Evolutionary conservation across 2,113 vertebrate species (phyloP).

Genomic region (cat (Felis catus)): DNA sequence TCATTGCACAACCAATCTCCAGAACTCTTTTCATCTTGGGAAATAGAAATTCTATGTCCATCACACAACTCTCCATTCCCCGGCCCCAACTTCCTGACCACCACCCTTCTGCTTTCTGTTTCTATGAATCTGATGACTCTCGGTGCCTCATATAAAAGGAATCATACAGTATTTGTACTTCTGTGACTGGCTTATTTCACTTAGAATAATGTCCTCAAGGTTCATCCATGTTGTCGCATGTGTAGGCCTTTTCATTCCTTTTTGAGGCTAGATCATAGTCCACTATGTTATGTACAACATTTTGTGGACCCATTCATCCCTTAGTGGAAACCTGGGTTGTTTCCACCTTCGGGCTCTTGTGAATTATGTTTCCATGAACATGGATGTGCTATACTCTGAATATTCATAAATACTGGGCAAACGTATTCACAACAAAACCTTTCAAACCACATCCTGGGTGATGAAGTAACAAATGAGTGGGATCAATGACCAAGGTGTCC

Average conservation of each 20-base stretch:
- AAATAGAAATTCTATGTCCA: neutral
- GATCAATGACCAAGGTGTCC: neutral
- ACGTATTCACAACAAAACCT: neutral
- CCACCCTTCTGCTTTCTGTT: neutral
- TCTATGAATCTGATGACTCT: neutral
- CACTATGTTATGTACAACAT: neutral
- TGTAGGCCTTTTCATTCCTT: neutral
- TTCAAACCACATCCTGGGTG: neutral
- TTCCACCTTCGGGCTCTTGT: neutral
- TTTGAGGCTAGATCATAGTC: neutral
- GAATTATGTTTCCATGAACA: neutral
- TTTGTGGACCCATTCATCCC: neutral
- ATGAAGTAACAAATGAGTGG: neutral
- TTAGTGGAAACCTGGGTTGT: neutral
- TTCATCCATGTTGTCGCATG: neutral
- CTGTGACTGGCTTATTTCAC: neutral
- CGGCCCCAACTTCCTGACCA: rapidly evolving
- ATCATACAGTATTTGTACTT: neutral
- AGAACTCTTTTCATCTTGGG: neutral
- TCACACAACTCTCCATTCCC: neutral
- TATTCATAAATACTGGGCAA: neutral
- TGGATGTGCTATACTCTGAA: neutral
- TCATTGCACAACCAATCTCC: neutral
- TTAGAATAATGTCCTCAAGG: neutral
- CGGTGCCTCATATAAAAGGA: neutral